phyloP scores from a whole-genome alignment of 2,888 invertebrate species.

The Aromia moschata region DNA sequence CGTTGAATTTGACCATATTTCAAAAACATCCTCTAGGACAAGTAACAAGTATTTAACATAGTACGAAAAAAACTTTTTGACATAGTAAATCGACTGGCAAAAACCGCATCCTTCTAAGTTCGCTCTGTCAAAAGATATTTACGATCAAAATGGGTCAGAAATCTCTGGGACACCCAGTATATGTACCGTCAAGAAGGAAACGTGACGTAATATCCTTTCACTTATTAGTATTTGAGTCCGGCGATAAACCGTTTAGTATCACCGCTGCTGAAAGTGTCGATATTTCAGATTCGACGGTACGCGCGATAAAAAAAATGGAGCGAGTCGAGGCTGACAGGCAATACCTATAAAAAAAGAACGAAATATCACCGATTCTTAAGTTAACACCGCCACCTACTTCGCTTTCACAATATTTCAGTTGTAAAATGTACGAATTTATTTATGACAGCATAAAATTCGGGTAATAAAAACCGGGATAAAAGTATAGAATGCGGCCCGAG shows the following conservation, averaged over 20 bases:
- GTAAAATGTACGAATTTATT: constrained; percentile 20
- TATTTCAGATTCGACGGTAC: background rate
- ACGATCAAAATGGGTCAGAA: no score
- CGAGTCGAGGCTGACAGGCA: constrained; percentile 2
- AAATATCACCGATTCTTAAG: constrained; percentile 10
- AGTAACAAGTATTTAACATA: no score
- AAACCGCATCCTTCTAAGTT: no score
- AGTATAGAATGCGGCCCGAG: constrained; percentile 16
- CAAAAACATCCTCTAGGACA: no score
- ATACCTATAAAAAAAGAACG: constrained; percentile 9
- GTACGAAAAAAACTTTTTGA: no score
- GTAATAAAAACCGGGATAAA: constrained; percentile 28
- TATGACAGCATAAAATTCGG: constrained; percentile 21
- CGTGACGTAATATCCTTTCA: background rate
- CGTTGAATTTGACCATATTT: no score
- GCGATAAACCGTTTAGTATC: background rate
- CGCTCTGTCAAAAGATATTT: no score
- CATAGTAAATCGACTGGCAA: no score
- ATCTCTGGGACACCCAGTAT: no score
- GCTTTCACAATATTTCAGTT: constrained; percentile 9
- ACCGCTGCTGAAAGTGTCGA: constrained; percentile 1
- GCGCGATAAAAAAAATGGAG: background rate
- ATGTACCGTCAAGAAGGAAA: no score
- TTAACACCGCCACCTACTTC: constrained; percentile 9
- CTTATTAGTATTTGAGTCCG: background rate